Evolutionary conservation across 2,888 invertebrate genomes (phyloP).

Genomic region (Himalopsyche anomala): DNA sequence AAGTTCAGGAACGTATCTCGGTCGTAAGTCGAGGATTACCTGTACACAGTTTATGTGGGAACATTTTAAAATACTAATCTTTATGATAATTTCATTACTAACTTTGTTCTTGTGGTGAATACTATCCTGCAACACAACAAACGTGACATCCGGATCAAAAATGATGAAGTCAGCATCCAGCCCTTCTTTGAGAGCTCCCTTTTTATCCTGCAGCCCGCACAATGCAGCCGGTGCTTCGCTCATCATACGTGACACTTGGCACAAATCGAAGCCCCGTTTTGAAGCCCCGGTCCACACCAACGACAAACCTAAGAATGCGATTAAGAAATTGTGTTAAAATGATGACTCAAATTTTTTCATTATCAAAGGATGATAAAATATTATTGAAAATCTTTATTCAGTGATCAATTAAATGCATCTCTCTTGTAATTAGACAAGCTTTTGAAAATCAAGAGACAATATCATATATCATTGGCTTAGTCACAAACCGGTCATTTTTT

Average conservation of each 20-base stretch:
- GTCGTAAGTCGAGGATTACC: no score
- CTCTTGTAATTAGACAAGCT: no score
- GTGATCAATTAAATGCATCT: no score
- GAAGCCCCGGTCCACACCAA: constrained; percentile 83
- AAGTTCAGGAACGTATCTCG: constrained; percentile 45
- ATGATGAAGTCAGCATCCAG: constrained; percentile 85
- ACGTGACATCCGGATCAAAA: constrained; percentile 81
- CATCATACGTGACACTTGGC: constrained; percentile 78
- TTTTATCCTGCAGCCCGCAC: constrained; percentile 78
- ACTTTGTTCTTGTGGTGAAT: constrained; percentile 85
- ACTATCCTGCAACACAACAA: constrained; percentile 76
- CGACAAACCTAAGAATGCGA: constrained; percentile 76
- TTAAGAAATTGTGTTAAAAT: no score
- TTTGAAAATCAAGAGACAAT: no score
- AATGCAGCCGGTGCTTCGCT: constrained; percentile 79
- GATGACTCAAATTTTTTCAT: no score
- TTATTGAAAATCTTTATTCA: no score
- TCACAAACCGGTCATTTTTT: no score
- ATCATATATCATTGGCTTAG: no score
- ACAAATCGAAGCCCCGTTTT: constrained; percentile 75
- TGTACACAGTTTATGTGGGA: not conserved
- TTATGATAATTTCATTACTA: constrained; percentile 59
- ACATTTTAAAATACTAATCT: not conserved
- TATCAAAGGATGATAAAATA: no score
- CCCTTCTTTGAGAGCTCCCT: constrained; percentile 80